Base-by-base conservation (phyloP, 2,888 invertebrate genomes). In the Tribolium freemani region DNA sequence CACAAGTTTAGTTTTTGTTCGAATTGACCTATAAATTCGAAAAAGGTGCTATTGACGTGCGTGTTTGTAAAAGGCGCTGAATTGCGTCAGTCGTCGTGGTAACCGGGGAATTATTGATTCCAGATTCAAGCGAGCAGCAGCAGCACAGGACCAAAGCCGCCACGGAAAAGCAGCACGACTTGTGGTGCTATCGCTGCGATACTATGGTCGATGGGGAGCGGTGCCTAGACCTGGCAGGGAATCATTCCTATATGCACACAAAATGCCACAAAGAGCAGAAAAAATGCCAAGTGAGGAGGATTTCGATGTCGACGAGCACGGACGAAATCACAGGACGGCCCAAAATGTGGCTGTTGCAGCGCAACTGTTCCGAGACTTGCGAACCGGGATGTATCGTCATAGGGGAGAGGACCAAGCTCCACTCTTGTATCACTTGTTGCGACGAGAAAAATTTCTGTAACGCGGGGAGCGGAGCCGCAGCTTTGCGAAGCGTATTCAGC, bases 331-430 rank as follows among this genome's bases (percentile, higher is more conserved):
- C 92, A 0, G 93, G 94, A 0, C 91, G 90, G 6, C 92, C 93
- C 0, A 92, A 92, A 84, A 91, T 94, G 89, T 96, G 96, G 95
- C 92, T 94, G 0, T 83, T 96, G 69, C 94, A 95, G 84, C 89
- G 96, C 8, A 93, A 94, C 83, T 96, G 96, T 83, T 91, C 94
- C 0, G 92, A 92, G 79, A 92, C 91, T 81, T 96, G 96, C 86
- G 95, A 96, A 79, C 91, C 95, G 0, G 96, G 95, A 8, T 96
- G 96, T 86, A 95, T 96, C 81, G 91, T 96, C 58, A 95, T 96
- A 76, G 96, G 96, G 0, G 96, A 96, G 84, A 88, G 96, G 57
- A 96, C 95, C 3, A 96, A 96, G 83, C 87, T 96, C 0, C 94
- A 94, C 86, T 94, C 95, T 9, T 96, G 96, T 85, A 95, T 95